These are phyloP conservation scores for Catharus bicknelli DNA, from an alignment of 2,113 vertebrate species.

Conservation along the genomic window DNA sequence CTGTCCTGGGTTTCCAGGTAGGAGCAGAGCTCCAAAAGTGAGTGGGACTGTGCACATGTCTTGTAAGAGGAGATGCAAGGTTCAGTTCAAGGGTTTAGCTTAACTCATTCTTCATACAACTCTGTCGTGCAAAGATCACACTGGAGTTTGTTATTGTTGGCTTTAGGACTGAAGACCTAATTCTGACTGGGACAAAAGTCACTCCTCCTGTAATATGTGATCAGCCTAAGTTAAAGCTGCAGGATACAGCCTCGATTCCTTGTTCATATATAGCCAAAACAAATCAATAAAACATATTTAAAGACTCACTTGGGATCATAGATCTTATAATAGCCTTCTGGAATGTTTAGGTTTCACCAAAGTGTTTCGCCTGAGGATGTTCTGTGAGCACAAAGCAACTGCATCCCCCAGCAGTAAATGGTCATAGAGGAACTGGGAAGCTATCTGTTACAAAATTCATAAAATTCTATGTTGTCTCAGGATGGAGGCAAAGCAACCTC, in stretches of 20 bases:
- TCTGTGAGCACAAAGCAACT: background rate
- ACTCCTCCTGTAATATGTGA: background rate
- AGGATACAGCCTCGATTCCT: background rate
- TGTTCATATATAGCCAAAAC: background rate
- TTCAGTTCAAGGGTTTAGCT: background rate
- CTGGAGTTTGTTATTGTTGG: background rate
- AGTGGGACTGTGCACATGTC: background rate
- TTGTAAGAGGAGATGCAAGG: background rate
- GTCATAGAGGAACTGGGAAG: background rate
- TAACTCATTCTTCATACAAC: background rate
- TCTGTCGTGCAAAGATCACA: background rate
- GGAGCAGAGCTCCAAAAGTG: background rate
- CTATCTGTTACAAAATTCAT: background rate
- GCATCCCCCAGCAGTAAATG: background rate
- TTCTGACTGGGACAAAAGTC: background rate
- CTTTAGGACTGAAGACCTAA: background rate
- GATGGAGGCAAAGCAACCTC: background rate
- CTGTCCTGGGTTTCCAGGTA: background rate
- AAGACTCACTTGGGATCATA: background rate
- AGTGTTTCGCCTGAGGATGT: background rate
- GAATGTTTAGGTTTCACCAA: background rate
- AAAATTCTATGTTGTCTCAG: background rate
- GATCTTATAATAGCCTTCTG: background rate
- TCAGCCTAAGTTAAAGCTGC: background rate
- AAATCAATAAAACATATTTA: slow-evolving; percentile 15